Base-by-base conservation (phyloP, 2,797 vertebrate genomes). In the Sus cebifrons region DNA sequence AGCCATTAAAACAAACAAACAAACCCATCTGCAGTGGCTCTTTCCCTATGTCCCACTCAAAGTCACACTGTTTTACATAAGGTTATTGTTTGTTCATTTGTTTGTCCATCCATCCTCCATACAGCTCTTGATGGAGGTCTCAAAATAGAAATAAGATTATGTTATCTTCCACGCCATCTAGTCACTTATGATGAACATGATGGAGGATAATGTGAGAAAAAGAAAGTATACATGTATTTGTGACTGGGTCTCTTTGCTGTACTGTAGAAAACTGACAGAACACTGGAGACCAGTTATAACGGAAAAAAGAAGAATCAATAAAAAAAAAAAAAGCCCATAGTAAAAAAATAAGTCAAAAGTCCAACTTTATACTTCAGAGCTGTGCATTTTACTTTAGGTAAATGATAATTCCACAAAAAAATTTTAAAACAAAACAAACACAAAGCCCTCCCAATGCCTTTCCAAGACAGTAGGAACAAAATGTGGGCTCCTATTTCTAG, bases 361-460 rank as follows among this genome's bases (percentile, higher is more conserved):
- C 75, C 62, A 79, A 93, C 36, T 89, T 93, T 18, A 94, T 20
- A 71, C n/a, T 74, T 64, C 62, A 89, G 54, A 87, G 15, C 32
- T 74, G 27, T 23, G 2, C 10, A 60, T 71, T 71, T 78, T 78
- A 91, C 60, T 94, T 81, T 36, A 85, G 12, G 17, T 88, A 93
- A 90, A 60, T 9, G 36, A 74, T n/a, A 70, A 21, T 21, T n/a
- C 70, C 40, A 49, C 20, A 74, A 89, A 68, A 49, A 49, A 79
- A 23, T 36, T 36, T 60, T 23, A 54, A 82, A 89, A 89, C 25
- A 49, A 60, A 91, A 88, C 14, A 18, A 78, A 68, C 52, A 49
- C 21, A 77, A 67, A 75, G 29, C 18, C 5, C 3, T n/a, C 56
- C 13, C 10, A 8, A 8, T n/a, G 12, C 4, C 52, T 82, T 82